A percentile compares a stretch with the other conserved stretches of the same genome.
Evolutionary conservation across 53 echinoderm and acorn worm species (phyloP).

Genomic region (Holothuria leucospilota): DNA sequence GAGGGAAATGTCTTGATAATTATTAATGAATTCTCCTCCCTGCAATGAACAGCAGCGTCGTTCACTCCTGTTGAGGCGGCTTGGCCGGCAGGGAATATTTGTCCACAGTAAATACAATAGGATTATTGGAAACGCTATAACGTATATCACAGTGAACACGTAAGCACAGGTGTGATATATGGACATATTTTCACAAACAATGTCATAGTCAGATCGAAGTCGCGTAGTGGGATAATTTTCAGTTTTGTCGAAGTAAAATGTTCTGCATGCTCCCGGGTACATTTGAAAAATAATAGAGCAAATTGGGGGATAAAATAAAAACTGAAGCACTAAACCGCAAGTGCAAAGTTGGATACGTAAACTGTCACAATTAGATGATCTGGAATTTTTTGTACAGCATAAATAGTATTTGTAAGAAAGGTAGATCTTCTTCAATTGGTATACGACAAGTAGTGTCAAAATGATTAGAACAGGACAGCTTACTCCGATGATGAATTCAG

Average conservation of each 20-base stretch:
- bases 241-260: slow-evolving; percentile 52
- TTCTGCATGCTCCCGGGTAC: slow-evolving; percentile 58
- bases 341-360: neutral
- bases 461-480: neutral
- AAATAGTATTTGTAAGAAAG: neutral
- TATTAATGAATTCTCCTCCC: no score
- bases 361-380: neutral
- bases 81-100: no score
- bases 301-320: slow-evolving; percentile 59
- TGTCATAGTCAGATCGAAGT: slow-evolving; percentile 60
- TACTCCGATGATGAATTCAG: slow-evolving; percentile 18
- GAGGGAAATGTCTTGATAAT: no score
- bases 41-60: no score
- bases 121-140: slow-evolving; percentile 62
- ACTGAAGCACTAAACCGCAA: slow-evolving; percentile 43
- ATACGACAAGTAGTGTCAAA: neutral
- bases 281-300: slow-evolving; percentile 55
- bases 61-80: no score
- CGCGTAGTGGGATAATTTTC: neutral
- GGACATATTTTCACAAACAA: slow-evolving; percentile 32
- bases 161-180: slow-evolving; percentile 48
- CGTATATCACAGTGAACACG: slow-evolving; percentile 43
- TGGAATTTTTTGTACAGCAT: no score
- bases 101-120: slow-evolving; percentile 59
- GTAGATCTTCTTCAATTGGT: neutral